Percentiles rank a stretch among this genome's conserved stretches.
These are phyloP conservation scores for Seira ritae DNA, from an alignment of 2,888 invertebrate species.

Conservation along the genomic window DNA sequence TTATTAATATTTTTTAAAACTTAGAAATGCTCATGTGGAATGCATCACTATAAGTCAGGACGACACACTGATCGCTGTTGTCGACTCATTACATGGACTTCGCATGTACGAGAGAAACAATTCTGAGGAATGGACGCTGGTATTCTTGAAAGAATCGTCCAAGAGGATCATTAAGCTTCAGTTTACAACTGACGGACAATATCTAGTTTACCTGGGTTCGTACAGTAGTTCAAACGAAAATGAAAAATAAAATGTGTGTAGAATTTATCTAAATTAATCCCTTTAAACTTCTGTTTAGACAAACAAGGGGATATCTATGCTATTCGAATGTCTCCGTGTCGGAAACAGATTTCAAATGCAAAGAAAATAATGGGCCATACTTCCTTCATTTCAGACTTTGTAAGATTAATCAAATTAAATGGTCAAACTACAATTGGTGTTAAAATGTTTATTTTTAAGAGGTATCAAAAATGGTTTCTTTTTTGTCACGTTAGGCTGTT, in stretches of 20 bases:
- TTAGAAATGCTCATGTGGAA: conserved; percentile 27
- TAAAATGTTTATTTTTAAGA: background rate
- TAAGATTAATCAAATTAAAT: background rate
- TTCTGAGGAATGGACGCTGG: background rate
- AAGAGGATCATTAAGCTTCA: conserved; percentile 28
- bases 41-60: conserved; percentile 31
- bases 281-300: too few species aligned
- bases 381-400: conserved; percentile 36
- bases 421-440: background rate
- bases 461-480: background rate
- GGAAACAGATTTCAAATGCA: background rate
- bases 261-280: too few species aligned
- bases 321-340: background rate
- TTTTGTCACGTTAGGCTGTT: background rate
- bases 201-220: conserved; percentile 23
- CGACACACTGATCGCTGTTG: conserved; percentile 19
- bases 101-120: conserved; percentile 2
- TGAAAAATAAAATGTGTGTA: too few species aligned
- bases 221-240: too few species aligned
- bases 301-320: conserved; percentile 36
- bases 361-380: conserved; percentile 37
- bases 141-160: background rate
- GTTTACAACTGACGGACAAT: conserved; percentile 16
- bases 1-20: background rate
- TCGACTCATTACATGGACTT: conserved; percentile 23